phyloP scores from a whole-genome alignment of 2,113 vertebrate genomes.

The Dryoscopus gambensis region DNA sequence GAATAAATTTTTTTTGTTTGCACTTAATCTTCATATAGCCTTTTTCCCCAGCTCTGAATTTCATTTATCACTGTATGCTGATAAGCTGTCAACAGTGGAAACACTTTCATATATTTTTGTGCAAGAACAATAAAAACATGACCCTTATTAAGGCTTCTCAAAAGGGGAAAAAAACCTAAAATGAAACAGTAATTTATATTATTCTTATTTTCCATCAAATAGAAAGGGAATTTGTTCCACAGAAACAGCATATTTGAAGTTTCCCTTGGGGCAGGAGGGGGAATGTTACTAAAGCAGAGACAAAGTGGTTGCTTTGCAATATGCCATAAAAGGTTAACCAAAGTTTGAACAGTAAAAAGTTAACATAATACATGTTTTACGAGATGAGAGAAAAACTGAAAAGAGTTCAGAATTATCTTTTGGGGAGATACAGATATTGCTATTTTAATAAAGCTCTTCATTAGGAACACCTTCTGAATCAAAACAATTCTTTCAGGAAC shows the following conservation, averaged over 20 bases:
- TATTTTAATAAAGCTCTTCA: slow-evolving; percentile 2
- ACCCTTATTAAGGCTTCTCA: background rate
- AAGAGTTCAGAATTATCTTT: slow-evolving; percentile 12
- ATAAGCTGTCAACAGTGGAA: background rate
- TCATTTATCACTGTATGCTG: background rate
- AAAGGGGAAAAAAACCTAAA: background rate
- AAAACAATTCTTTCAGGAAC: background rate
- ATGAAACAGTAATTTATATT: background rate
- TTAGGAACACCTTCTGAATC: slow-evolving; percentile 40
- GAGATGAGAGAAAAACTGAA: slow-evolving; percentile 40
- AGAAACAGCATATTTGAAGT: slow-evolving; percentile 49
- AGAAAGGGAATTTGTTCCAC: slow-evolving; percentile 7
- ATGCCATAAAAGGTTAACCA: slow-evolving; percentile 52
- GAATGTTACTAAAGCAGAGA: slow-evolving; percentile 63
- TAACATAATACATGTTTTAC: background rate
- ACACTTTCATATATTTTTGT: background rate
- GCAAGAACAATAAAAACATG: slow-evolving; percentile 1
- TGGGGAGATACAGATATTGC: background rate
- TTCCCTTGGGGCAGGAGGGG: background rate
- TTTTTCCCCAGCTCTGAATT: background rate
- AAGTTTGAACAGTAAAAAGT: background rate
- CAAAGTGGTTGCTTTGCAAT: slow-evolving; percentile 17
- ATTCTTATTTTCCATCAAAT: slow-evolving; percentile 61
- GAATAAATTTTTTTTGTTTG: background rate
- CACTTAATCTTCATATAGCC: background rate